Conservation (phyloP, 2,888 invertebrate genomes). For the Acrobasis suavella region DNA sequence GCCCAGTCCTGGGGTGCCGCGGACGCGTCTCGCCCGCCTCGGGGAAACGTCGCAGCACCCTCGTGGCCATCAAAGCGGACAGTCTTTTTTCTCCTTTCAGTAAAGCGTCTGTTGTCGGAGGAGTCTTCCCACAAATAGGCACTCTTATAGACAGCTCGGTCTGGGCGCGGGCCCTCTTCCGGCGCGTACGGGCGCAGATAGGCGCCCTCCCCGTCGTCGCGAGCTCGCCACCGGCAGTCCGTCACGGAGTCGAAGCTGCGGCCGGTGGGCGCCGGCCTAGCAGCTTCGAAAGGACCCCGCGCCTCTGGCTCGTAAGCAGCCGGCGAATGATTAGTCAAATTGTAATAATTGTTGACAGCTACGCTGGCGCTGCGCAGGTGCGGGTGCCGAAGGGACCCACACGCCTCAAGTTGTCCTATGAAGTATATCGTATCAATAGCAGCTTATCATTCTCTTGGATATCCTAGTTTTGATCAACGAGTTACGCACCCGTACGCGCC, state of each 20-base stretch:
- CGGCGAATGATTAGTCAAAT: conserved; percentile 80
- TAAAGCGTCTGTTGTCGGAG: conserved; percentile 89
- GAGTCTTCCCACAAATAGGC: conserved; percentile 84
- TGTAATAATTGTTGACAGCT: conserved; percentile 81
- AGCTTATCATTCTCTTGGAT: conserved; percentile 40
- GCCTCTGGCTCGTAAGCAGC: conserved; percentile 68
- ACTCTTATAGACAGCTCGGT: conserved; percentile 79
- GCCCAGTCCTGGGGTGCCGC: conserved; percentile 82
- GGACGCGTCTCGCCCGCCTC: conserved; percentile 79
- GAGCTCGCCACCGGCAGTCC: conserved; percentile 74
- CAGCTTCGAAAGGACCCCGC: conserved; percentile 57
- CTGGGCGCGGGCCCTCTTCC: conserved; percentile 74
- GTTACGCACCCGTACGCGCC: conserved; percentile 69
- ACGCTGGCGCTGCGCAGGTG: conserved; percentile 76
- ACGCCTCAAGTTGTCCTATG: conserved; percentile 82
- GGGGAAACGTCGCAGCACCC: conserved; percentile 79
- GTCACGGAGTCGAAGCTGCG: conserved; percentile 78
- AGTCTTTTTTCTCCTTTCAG: conserved; percentile 96
- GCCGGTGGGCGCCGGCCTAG: conserved; percentile 58
- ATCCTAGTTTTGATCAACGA: conserved; percentile 46
- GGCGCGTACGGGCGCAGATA: conserved; percentile 71
- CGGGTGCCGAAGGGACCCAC: conserved; percentile 73
- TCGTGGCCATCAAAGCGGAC: conserved; percentile 93
- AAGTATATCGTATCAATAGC: conserved; percentile 66
- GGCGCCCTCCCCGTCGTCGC: conserved; percentile 76